Evolutionary conservation across 2,113 vertebrate genomes (phyloP).

Genomic region (Carassius auratus): DNA sequence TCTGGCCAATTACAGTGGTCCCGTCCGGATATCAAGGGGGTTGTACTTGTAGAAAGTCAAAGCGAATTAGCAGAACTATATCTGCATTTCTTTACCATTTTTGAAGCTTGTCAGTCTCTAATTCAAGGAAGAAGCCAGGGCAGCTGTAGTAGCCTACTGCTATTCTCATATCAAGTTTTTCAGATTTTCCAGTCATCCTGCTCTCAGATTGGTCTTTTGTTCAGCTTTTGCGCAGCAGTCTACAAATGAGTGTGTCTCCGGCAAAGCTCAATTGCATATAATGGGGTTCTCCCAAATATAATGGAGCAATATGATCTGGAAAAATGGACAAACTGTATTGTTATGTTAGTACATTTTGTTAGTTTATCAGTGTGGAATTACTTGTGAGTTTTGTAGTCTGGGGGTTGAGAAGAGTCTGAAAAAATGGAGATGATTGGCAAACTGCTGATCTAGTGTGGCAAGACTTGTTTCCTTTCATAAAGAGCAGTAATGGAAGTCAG

Average conservation of each 20-base stretch:
- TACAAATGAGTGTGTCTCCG: conserved; percentile 27
- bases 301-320: conserved; percentile 21
- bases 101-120: conserved; percentile 22
- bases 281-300: background rate
- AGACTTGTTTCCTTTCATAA: conserved; percentile 47
- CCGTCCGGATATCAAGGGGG: conserved; percentile 22
- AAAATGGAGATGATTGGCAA: conserved; percentile 14
- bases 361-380: conserved; percentile 12
- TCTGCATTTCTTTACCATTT: conserved; percentile 29
- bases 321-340: background rate
- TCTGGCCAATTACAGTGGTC: conserved; percentile 17
- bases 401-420: conserved; percentile 5
- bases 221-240: conserved; percentile 34
- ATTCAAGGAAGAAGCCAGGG: conserved; percentile 3
- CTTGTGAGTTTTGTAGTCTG: background rate
- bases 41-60: conserved; percentile 31
- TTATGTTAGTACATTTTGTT: background rate
- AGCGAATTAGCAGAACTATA: conserved; percentile 24
- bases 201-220: conserved; percentile 9
- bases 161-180: conserved; percentile 37
- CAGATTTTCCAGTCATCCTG: conserved; percentile 47
- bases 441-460: conserved; percentile 7
- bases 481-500: conserved; percentile 15
- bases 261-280: conserved; percentile 3
- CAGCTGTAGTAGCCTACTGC: conserved; percentile 19